These are phyloP conservation scores for Macquaria ambigua DNA, from an alignment of 2,113 vertebrate species.

Conservation along the genomic window DNA sequence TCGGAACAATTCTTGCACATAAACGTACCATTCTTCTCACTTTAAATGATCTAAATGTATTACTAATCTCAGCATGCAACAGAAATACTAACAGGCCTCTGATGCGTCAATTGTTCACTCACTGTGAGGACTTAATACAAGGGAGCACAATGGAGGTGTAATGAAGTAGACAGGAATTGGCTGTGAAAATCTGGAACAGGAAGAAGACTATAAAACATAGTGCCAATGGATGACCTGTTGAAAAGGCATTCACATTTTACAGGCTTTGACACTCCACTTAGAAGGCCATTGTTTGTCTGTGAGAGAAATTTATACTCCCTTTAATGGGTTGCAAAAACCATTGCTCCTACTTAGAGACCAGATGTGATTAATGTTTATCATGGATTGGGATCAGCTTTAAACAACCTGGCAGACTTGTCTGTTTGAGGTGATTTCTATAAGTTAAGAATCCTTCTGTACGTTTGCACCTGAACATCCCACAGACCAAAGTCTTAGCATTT, in stretches of 20 bases:
- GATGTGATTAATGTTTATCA: conserved; percentile 59
- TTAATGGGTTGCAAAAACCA: conserved; percentile 47
- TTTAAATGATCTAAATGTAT: neutral
- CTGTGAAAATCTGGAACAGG: conserved; percentile 71
- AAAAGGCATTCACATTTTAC: conserved; percentile 77
- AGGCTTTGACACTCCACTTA: conserved; percentile 63
- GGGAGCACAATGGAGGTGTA: conserved; percentile 51
- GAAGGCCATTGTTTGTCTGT: conserved; percentile 65
- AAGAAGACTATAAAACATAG: conserved; percentile 66
- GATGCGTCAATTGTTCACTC: neutral
- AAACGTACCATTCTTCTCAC: neutral
- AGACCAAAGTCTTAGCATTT: conserved; percentile 12
- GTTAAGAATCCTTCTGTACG: neutral
- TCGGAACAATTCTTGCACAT: neutral
- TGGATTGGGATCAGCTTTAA: conserved; percentile 36
- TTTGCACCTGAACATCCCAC: conserved; percentile 26
- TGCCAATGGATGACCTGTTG: conserved; percentile 74
- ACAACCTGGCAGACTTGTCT: conserved; percentile 1
- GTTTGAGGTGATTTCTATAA: conserved; percentile 16
- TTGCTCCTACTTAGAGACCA: conserved; percentile 38
- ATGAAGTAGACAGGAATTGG: conserved; percentile 61
- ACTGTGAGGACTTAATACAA: neutral
- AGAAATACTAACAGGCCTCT: conserved; percentile 23
- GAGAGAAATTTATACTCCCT: conserved; percentile 56
- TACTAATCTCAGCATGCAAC: conserved; percentile 12